Base-by-base conservation (phyloP, 2,113 vertebrate genomes). In the Pongo pygmaeus region DNA sequence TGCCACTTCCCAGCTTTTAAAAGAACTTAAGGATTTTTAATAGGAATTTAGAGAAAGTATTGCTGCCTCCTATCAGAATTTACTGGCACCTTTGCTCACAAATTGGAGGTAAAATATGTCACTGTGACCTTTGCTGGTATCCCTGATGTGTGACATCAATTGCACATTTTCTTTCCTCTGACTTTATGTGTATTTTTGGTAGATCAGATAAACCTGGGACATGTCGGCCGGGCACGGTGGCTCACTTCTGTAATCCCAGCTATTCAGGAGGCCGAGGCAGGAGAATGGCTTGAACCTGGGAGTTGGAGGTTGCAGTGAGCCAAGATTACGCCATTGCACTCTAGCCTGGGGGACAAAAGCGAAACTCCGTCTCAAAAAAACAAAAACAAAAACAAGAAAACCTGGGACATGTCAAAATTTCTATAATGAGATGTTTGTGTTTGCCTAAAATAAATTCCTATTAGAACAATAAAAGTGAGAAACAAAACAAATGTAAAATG, bases 1-100 rank as follows among this genome's bases (percentile, higher is more conserved):
- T 25, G 0, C 86, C 85, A 96, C 27, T 25, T 96, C 43, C 40
- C 13, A 64, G 84, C 85, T 97, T 98, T 95, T 94, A 92, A 97
- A 96, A 97, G 30, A 95, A 80, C 23, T 92, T 77, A 89, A 18
- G 88, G 92, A 92, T 95, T 98, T 95, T 97, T 91, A 95, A 95
- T 5, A 96, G 23, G 35, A 96, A 93, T 97, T 98, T 97, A 96
- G 46, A 46, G 97, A 86, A 88, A 87, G 95, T 77, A 80, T 22
- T 55, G 30, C 67, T 61, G 20, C 18, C 93, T 98, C 84, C 93
- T 97, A 13, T 92, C 84, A 85, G 38, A 97, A 97, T 87, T 96
- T 96, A 97, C 43, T 46, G 87, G 74, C 75, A 96, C 94, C 80
- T 97, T 96, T 97, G 69, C 20, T 95, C 87, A 97, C 94, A 96